Base-by-base conservation (phyloP, 2,888 invertebrate species). In the Diogma glabrata region DNA sequence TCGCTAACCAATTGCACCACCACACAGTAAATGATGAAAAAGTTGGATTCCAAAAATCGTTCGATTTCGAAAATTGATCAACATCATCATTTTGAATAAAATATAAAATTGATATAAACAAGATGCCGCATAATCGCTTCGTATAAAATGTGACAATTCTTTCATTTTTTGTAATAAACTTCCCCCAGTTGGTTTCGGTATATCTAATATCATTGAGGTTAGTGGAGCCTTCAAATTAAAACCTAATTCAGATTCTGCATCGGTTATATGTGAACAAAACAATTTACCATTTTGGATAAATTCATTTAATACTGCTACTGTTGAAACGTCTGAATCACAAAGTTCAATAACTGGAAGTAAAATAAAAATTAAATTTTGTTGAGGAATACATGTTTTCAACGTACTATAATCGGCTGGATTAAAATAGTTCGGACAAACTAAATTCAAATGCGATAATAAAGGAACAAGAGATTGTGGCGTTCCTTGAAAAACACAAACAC, bases 381-480 rank as follows among this genome's bases (percentile, higher is more conserved):
- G n/a, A 72, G 9, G 10, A 5, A 30, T 30, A n/a, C 4, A 19
- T 54, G 45, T 50, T 50, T 55, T 71, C n/a, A n/a, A n/a, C 77
- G 75, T 66, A 82, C 82, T 77, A 58, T 76, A 82, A 68, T 82
- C 82, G 49, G 81, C 79, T n/a, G 82, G 82, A 57, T 81, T 82
- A 60, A 82, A 77, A 61, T 79, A 76, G 47, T 71, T 71, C 0
- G 82, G 82, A 55, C 82, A 82, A 10, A 73, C 70, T 12, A 80
- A 60, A 10, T 77, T 76, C 0, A 74, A 69, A 52, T 73, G 69
- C 3, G 72, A 67, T 50, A 82, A 60, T 57, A 77, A 78, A 3
- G 81, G 76, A 7, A 82, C 76, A 60, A 82, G 72, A 0, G 78
- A 76, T 1, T 67, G 61, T 0, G 80, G 77, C 16, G 75, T 75